Base-by-base conservation (phyloP, 2,888 invertebrate genomes). In the Drosophila ochracea region DNA sequence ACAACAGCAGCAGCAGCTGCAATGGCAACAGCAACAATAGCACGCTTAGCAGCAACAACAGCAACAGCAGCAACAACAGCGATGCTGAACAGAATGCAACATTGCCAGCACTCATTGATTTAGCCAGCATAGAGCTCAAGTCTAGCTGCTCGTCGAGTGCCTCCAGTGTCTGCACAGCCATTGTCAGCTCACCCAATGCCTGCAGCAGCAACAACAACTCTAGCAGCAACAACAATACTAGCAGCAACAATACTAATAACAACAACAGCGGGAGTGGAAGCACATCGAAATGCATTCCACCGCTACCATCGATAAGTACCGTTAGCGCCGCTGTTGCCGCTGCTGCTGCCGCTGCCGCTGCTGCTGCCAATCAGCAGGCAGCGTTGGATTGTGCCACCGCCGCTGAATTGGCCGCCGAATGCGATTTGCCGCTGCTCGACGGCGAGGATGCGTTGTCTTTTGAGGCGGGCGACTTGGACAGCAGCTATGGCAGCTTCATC, bases 361-460 rank as follows among this genome's bases (percentile, higher is more conserved):
- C 89, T 21, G 82, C 84, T n/a, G 89, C 84, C 52, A 94, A 94
- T 68, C 96, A 96, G 91, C 95, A 89, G 95, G 82, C 86, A 43
- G 78, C 91, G 0, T 50, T 86, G 41, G 85, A 81, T 21, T 89
- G 83, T 35, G 82, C 84, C 60, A 87, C 83, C 11, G 81, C 91
- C 41, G 91, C 85, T 10, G 96, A 96, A 86, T 92, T 96, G 81
- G 95, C 95, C 0, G 96, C 95, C 0, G 96, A 96, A 89, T 96
- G 96, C 33, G 96, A 97, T 91, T 93, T 97, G 70, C 91, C 91
- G 21, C 94, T 97, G 68, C 92, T 97, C 72, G 97, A 97, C 74
- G 96, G 95, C 88, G 97, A 97, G 91, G 97, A 97, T 78, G 95
- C 95, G 67, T 94, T 96, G 75, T 94, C 96, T 55, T 94, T 95